Evolutionary conservation across 2,113 vertebrate species (phyloP), one percentile per base, ranked within the genome.

Genomic region (Cebidichthys violaceus): DNA sequence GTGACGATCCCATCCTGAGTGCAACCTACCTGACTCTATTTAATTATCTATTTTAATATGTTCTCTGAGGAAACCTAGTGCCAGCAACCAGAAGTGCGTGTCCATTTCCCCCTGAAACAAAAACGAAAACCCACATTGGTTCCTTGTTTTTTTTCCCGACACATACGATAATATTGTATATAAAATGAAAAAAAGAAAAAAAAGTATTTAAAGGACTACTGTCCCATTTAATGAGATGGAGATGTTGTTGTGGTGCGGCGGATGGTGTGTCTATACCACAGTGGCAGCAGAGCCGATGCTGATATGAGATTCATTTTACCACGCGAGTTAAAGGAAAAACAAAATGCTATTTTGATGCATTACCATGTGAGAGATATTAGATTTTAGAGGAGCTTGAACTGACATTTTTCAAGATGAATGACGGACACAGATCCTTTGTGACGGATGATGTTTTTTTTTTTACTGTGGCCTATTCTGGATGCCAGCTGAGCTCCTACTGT

Each of bases 121-220:
- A 64, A 55, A 43, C 52, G 17, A 33, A 37, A 6, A 33, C 17
- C n/a, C 7, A 54, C 45, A 7, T 4, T 9, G 9, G n/a, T 65
- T 82, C 66, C 14, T 62, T 74, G 31, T 73, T 84, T 87, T 73
- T 83, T 87, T n/a, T 54, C n/a, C n/a, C 52, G 22, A 54, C n/a
- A n/a, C 52, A n/a, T 54, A n/a, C 22, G 50, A 22, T 54, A n/a
- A 11, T 24, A n/a, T 24, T 55, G 52, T 55, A 24, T 24, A 55
- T 24, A n/a, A 73, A 73, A 70, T 45, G 35, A 68, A 61, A 6
- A 14, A 33, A 74, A 75, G 67, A 29, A 70, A 61, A 9, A 14
- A 41, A 74, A 77, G 69, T 89, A 89, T 90, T 86, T 86, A 86
- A 88, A 43, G 68, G 64, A 80, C 75, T 64, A 20, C 11, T 73